Base-by-base conservation (phyloP, 2,888 invertebrate genomes). In the Chymomyza fuscimana region DNA sequence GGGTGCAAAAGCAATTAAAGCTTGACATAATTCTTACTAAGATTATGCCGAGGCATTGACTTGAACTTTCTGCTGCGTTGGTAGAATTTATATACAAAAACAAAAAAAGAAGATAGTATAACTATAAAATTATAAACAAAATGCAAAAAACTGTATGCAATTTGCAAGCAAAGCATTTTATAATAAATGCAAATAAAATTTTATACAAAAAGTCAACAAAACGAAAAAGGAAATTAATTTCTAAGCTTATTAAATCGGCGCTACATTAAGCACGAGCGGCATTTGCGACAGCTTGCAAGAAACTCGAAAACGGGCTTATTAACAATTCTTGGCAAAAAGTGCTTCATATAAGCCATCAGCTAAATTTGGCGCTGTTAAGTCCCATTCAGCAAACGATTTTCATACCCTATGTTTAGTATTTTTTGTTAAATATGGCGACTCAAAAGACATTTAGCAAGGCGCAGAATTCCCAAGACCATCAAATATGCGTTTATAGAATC, bases 41-140 rank as follows among this genome's bases (percentile, higher is more conserved):
- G 7, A 70, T 59, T 25, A 64, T 40, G 70, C 56, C 70, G 81
- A 82, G 86, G 86, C 87, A 80, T 79, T 80, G 86, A 81, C 78
- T 83, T 75, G 67, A 71, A 68, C 72, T 81, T 90, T 90, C 90
- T 90, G 89, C 85, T 89, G 88, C 86, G 82, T 85, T 90, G 88
- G 86, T 90, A 86, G 74, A 84, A 81, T 82, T 89, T 89, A 88
- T 89, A 89, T 89, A 89, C 87, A 89, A 89, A 88, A 89, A 87
- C 86, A 89, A 89, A 89, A 89, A 89, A 89, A 85, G 69, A 76
- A 81, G 82, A 89, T 88, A 85, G 89, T 78, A 79, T 81, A 80
- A 81, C 76, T 81, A 75, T 76, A 77, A 84, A 87, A 76, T 78
- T 77, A 79, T 75, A 76, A 79, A 83, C 68, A 75, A 73, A 64